Base-by-base conservation (phyloP, 2,888 invertebrate species). In the Melipona beecheii region DNA sequence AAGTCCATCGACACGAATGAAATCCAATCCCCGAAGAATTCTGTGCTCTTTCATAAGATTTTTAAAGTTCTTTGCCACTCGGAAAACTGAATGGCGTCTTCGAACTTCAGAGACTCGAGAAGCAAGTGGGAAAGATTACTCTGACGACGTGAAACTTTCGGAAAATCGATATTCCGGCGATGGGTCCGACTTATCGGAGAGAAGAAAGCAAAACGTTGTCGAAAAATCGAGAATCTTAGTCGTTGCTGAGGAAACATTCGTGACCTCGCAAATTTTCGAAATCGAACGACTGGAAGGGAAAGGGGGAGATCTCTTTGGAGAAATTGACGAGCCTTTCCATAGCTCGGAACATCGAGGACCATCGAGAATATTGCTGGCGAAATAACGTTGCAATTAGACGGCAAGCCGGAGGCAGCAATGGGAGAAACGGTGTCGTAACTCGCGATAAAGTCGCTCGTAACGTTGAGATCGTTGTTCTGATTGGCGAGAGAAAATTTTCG, bases 401-500 rank as follows among this genome's bases (percentile, higher is more conserved):
- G 31, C 43, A 19, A 56, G 64, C 43, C 64, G 58, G 68, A 49
- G n/a, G 66, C 27, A 27, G 56, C 76, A 76, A 74, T 77, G 65
- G 72, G 64, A 73, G 83, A 24, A 77, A 65, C 76, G 77, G 64
- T 83, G 83, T 65, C 83, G 72, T 82, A 83, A 52, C 24, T 83
- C 36, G 73, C 77, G 77, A 73, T 77, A 70, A 83, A 73, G 52
- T 66, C 70, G 77, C 69, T 70, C 83, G 83, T 83, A 76, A 82
- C 83, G 66, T 73, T 66, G 65, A 75, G 83, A 83, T 83, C 76
- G 71, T 62, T 68, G 65, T 66, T 49, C 77, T 21, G 77, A 83
- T 83, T 70, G 64, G 27, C 52, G 49, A 54, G 58, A 43, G 83
- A 65, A 83, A 75, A 73, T 70, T 83, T 83, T 83, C 83, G n/a